These are phyloP conservation scores for Teleogryllus oceanicus DNA, from an alignment of 2,888 invertebrate genomes.

Conservation along the genomic window DNA sequence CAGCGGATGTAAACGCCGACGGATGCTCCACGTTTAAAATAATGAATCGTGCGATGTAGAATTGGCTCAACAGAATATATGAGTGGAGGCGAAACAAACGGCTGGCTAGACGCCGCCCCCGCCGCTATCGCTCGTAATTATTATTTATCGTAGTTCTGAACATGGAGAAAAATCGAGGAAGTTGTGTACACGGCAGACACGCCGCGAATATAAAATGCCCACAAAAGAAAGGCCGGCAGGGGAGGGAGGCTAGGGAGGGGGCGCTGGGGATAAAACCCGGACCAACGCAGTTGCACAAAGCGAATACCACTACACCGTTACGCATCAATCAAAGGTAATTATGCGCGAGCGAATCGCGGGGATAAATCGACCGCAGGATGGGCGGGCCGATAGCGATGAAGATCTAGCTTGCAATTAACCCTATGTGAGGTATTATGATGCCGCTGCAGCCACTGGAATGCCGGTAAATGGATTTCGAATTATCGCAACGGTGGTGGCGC, in stretches of 20 bases:
- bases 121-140: too few species aligned
- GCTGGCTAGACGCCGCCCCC: too few species aligned
- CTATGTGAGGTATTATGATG: background rate
- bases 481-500: background rate
- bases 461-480: background rate
- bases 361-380: background rate
- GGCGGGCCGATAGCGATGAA: background rate
- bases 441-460: background rate
- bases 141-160: too few species aligned
- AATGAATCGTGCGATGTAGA: too few species aligned
- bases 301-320: slow-evolving; percentile 4
- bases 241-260: background rate
- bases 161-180: too few species aligned
- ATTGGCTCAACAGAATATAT: too few species aligned
- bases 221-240: background rate
- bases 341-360: background rate
- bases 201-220: too few species aligned
- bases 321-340: background rate
- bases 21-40: too few species aligned
- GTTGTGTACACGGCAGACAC: too few species aligned
- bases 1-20: too few species aligned
- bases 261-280: background rate
- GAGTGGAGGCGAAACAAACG: too few species aligned
- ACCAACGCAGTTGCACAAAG: background rate
- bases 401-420: background rate